Conservation (phyloP, 2,113 vertebrate genomes). For the Embiotoca jacksoni region DNA sequence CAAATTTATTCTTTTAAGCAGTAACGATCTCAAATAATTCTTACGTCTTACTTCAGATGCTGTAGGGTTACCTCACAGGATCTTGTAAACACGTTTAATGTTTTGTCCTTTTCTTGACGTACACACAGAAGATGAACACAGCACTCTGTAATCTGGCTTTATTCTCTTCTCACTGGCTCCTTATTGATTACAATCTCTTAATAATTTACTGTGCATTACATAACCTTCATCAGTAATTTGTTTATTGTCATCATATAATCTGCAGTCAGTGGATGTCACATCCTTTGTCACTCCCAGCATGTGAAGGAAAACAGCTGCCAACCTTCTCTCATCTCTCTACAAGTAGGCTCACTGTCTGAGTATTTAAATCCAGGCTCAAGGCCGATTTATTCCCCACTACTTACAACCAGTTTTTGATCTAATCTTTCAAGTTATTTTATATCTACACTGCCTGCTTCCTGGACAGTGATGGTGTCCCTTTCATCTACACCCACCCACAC, state of each 20-base stretch:
- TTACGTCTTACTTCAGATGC: too few species aligned
- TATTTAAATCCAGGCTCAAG: constrained; percentile 18
- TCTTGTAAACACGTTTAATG: not conserved
- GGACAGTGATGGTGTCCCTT: not conserved
- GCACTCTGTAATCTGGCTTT: not conserved
- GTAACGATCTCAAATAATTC: not conserved
- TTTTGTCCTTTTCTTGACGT: not conserved
- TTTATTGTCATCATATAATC: constrained; percentile 14
- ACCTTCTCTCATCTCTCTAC: not conserved
- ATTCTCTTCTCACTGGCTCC: not conserved
- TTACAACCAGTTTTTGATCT: constrained; percentile 5
- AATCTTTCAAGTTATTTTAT: constrained; percentile 8
- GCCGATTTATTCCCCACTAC: constrained; percentile 4
- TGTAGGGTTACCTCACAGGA: not conserved
- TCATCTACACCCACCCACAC: constrained; percentile 5
- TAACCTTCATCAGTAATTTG: constrained; percentile 23
- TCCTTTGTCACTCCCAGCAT: constrained; percentile 24
- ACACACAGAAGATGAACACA: not conserved
- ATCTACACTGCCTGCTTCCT: not conserved
- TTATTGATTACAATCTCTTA: constrained; percentile 6
- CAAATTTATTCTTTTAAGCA: not conserved
- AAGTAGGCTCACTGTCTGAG: not conserved
- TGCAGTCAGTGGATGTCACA: constrained; percentile 23
- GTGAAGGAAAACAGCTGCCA: constrained; percentile 31
- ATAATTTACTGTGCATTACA: constrained; percentile 7